These are phyloP conservation scores for Batillaria attramentaria DNA, from an alignment of 1,140 invertebrate species.

Conservation along the genomic window DNA sequence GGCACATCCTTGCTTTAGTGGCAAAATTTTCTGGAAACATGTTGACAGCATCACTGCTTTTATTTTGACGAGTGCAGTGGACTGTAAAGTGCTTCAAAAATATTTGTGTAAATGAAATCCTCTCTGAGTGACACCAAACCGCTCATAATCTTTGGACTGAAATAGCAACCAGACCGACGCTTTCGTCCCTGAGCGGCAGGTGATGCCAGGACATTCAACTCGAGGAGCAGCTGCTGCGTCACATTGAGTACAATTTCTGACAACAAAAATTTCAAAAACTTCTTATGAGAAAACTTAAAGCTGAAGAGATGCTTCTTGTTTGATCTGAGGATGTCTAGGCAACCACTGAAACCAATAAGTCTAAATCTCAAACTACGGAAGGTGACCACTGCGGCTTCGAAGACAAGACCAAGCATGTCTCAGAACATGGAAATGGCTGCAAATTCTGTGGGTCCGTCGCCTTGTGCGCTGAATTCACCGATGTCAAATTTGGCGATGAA, in stretches of 20 bases:
- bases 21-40: slow-evolving; percentile 22
- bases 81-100: too few relatives aligned
- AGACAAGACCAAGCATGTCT: slow-evolving; percentile 25
- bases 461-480: slow-evolving; percentile 51
- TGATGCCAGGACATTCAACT: slow-evolving; percentile 18
- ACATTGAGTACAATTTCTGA: background rate
- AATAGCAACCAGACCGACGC: background rate
- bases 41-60: background rate
- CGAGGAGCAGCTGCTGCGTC: slow-evolving; percentile 19
- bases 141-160: background rate
- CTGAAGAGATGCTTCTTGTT: background rate
- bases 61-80: too few relatives aligned
- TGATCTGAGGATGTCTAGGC: slow-evolving; percentile 28
- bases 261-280: background rate
- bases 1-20: slow-evolving; percentile 37
- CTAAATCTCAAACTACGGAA: slow-evolving; percentile 29
- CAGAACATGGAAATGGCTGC: slow-evolving; percentile 22
- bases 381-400: slow-evolving; percentile 10
- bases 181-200: slow-evolving; percentile 17
- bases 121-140: too few relatives aligned
- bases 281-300: too few relatives aligned
- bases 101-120: too few relatives aligned
- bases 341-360: slow-evolving; percentile 28
- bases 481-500: slow-evolving; percentile 55
- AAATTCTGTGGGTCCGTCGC: slow-evolving; percentile 23